A percentile compares a stretch with the other conserved stretches of the same genome.
Conservation (phyloP, 2,888 invertebrate genomes). For the Chalcis sispes region DNA sequence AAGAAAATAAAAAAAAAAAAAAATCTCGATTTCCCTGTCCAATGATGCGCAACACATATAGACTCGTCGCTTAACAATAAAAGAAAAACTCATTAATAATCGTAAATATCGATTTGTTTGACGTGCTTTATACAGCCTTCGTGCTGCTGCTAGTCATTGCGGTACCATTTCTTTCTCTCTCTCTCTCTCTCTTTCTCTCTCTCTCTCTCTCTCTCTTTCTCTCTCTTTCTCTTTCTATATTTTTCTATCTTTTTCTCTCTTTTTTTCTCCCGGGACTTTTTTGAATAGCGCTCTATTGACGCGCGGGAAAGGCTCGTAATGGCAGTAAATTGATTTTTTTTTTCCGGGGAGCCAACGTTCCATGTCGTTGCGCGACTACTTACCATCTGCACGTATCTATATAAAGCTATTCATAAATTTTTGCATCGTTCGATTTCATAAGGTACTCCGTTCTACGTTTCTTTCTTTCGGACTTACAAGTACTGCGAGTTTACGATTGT, state of each 20-base stretch:
- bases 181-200: conserved; percentile 23
- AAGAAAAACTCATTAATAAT: conserved; percentile 62
- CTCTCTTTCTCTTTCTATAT: no score
- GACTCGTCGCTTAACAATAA: conserved; percentile 30
- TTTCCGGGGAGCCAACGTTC: conserved; percentile 43
- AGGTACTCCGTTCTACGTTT: background rate
- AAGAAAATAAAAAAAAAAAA: no score
- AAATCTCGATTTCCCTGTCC: conserved; percentile 38
- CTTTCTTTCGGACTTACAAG: background rate
- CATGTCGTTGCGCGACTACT: conserved; percentile 27
- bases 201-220: conserved; percentile 51
- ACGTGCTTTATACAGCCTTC: conserved; percentile 61
- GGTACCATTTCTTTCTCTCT: conserved; percentile 54
- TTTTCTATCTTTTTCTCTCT: no score
- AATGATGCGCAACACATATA: conserved; percentile 25
- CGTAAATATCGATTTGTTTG: conserved; percentile 65
- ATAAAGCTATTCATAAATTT: conserved; percentile 28
- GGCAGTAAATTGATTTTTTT: conserved; percentile 58
- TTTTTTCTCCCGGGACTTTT: conserved; percentile 43
- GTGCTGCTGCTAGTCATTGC: conserved; percentile 60
- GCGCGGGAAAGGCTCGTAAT: conserved; percentile 45
- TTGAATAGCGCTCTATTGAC: conserved; percentile 37
- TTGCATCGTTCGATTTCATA: conserved; percentile 17
- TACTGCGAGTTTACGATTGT: background rate
- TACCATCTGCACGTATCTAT: conserved; percentile 43